Percentiles rank a stretch among this genome's conserved stretches.
These are phyloP conservation scores for Galeopterus variegatus DNA, from an alignment of 2,113 vertebrate species.

Conservation along the genomic window DNA sequence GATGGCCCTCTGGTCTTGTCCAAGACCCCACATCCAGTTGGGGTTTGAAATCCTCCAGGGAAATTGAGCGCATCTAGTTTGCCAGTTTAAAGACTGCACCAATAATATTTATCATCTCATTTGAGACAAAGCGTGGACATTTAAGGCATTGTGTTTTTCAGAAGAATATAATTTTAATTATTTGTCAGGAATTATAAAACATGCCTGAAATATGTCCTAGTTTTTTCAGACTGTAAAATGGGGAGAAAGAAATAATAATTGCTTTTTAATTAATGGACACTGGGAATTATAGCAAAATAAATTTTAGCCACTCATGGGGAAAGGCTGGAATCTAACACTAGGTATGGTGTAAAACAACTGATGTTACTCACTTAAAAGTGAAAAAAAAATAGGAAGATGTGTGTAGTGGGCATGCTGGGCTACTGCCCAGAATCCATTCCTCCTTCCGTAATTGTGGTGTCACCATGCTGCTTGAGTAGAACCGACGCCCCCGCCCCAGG, in stretches of 20 bases:
- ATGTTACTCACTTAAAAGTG: neutral
- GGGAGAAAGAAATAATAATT: neutral
- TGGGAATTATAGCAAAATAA: conserved; percentile 17
- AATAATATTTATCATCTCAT: neutral
- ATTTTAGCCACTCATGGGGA: neutral
- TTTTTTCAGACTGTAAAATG: neutral
- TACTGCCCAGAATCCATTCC: neutral
- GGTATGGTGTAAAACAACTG: neutral
- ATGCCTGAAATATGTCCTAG: neutral
- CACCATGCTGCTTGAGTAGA: neutral
- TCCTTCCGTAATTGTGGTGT: neutral
- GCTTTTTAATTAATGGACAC: neutral
- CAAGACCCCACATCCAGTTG: neutral
- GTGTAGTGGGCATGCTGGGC: neutral
- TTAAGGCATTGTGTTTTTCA: conserved; percentile 20
- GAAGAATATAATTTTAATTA: neutral
- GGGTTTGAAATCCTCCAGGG: neutral
- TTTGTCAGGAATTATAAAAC: neutral
- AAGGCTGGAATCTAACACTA: neutral
- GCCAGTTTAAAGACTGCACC: neutral
- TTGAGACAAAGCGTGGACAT: neutral
- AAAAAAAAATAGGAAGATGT: neutral
- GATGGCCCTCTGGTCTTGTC: neutral
- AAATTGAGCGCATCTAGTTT: neutral
- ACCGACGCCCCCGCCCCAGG: rapidly evolving